Conservation (phyloP, 2,797 vertebrate species). For the Epinephelus awoara region DNA sequence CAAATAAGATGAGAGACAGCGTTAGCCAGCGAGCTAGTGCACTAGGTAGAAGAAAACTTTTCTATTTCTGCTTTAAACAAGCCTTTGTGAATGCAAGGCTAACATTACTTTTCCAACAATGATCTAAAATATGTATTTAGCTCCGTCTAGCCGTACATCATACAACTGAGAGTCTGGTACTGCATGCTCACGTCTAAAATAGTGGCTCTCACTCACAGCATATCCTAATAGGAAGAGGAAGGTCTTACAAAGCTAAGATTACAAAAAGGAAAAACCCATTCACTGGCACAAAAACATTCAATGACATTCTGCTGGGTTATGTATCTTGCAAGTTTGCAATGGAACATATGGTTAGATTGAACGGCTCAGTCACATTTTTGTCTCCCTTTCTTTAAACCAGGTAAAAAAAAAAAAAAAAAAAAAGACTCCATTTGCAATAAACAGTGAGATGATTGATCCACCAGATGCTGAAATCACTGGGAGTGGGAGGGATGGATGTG, state of each 20-base stretch:
- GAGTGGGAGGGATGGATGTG: slow-evolving; percentile 40
- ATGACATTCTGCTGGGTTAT: slow-evolving; percentile 15
- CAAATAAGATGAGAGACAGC: too few relatives aligned
- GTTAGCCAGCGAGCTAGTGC: too few relatives aligned
- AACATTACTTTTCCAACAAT: too few relatives aligned
- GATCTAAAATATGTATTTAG: too few relatives aligned
- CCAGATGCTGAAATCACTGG: slow-evolving; percentile 56
- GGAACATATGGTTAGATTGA: slow-evolving; percentile 39
- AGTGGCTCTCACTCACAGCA: slow-evolving; percentile 28
- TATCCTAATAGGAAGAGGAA: slow-evolving; percentile 19
- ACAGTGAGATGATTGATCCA: slow-evolving; percentile 61
- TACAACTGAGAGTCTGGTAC: too few relatives aligned
- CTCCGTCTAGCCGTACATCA: too few relatives aligned
- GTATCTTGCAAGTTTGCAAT: not conserved
- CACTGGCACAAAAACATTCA: slow-evolving; percentile 3
- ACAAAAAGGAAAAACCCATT: slow-evolving; percentile 41
- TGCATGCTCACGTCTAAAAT: too few relatives aligned
- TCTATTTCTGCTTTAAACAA: too few relatives aligned
- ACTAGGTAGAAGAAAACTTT: too few relatives aligned
- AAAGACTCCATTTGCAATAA: slow-evolving; percentile 44
- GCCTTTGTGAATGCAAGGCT: too few relatives aligned
- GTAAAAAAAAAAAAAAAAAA: slow-evolving; percentile 34
- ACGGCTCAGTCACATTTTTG: slow-evolving; percentile 11
- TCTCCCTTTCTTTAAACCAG: slow-evolving; percentile 30
- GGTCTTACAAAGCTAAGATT: slow-evolving; percentile 33